A percentile compares a stretch with the other conserved stretches of the same genome.
These are phyloP conservation scores for Hipposideros larvatus DNA, from an alignment of 2,797 vertebrate species.

Conservation along the genomic window DNA sequence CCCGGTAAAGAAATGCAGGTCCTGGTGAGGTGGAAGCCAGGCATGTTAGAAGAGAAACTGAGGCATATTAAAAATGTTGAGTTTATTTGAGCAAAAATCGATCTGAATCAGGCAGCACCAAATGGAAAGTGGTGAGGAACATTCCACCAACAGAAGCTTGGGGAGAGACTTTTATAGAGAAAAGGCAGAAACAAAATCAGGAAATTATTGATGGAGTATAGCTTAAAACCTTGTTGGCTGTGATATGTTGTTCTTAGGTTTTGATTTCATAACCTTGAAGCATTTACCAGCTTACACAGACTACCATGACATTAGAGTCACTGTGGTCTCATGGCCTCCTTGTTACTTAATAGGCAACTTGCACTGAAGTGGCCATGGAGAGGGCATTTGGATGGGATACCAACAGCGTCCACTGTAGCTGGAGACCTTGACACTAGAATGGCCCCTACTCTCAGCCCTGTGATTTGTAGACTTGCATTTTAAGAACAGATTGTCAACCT, in stretches of 20 bases:
- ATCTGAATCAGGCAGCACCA: not conserved
- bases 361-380: not conserved
- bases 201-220: not conserved
- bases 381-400: accelerated
- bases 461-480: not conserved
- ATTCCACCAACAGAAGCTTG: accelerated
- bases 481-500: not conserved
- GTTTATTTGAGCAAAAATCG: not conserved
- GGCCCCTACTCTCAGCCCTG: too few relatives aligned
- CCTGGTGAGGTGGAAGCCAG: not conserved
- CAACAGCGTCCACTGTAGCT: not conserved
- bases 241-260: not conserved
- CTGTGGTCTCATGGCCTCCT: not conserved
- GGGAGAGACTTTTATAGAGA: not conserved
- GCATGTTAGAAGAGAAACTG: not conserved
- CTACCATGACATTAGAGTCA: too few relatives aligned
- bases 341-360: not conserved
- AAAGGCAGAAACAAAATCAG: not conserved
- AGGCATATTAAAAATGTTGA: not conserved
- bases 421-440: not conserved
- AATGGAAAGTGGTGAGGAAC: not conserved
- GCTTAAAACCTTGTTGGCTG: not conserved
- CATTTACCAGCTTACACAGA: not conserved
- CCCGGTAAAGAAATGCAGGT: not conserved
- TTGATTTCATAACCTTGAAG: not conserved